phyloP scores from a whole-genome alignment of 2,888 invertebrate genomes.

The Ganaspis brasiliensis region DNA sequence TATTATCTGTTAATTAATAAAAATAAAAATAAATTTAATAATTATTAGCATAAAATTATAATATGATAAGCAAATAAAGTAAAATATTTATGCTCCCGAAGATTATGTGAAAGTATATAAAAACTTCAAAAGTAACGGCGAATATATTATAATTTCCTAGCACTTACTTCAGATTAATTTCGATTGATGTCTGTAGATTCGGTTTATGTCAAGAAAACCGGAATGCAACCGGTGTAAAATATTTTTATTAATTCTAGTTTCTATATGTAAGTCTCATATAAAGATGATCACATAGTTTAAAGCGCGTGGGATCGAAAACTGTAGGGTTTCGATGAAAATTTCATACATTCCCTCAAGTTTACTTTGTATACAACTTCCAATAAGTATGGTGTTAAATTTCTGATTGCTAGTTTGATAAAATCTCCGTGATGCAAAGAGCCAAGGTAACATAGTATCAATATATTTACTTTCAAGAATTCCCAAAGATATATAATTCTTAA shows the following conservation, averaged over 20 bases:
- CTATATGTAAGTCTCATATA: background rate
- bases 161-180: slow-evolving; percentile 26
- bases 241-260: background rate
- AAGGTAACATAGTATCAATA: background rate
- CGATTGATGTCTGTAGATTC: slow-evolving; percentile 15
- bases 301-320: slow-evolving; percentile 18
- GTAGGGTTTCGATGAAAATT: background rate
- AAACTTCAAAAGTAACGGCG: slow-evolving; percentile 29
- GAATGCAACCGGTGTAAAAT: slow-evolving; percentile 13
- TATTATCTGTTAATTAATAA: no score
- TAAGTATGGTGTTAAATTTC: slow-evolving; percentile 6
- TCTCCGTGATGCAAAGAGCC: background rate
- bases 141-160: slow-evolving; percentile 18
- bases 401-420: background rate
- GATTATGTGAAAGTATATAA: background rate
- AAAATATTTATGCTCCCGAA: no score
- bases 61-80: no score
- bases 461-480: background rate
- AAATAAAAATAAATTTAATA: no score
- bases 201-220: slow-evolving; percentile 1
- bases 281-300: background rate
- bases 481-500: no score
- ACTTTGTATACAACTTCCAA: background rate
- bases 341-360: slow-evolving; percentile 16
- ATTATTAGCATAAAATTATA: no score